These are phyloP conservation scores for Gibbula magus DNA, from an alignment of 2,888 invertebrate species.

Conservation along the genomic window DNA sequence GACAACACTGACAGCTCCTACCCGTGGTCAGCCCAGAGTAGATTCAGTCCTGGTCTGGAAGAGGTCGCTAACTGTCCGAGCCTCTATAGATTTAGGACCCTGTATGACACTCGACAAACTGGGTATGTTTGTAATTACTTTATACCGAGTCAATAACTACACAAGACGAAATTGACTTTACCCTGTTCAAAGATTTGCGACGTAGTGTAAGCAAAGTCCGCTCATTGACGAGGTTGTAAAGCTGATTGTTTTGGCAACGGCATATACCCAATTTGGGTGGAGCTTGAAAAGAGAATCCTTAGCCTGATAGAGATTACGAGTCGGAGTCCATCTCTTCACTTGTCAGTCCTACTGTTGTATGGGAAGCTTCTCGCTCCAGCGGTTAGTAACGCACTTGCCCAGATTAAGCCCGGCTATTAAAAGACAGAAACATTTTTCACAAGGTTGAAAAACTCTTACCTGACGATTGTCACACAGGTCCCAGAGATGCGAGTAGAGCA, in stretches of 20 bases:
- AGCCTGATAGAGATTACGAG: background rate
- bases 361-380: background rate
- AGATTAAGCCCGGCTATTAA: background rate
- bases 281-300: background rate
- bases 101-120: background rate
- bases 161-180: slow-evolving; percentile 18
- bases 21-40: too few species aligned
- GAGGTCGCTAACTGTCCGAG: background rate
- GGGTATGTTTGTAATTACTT: background rate
- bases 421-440: background rate
- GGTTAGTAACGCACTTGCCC: background rate
- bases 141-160: background rate
- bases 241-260: slow-evolving; percentile 18
- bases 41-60: background rate
- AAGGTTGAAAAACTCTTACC: background rate
- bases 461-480: background rate
- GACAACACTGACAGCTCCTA: too few species aligned
- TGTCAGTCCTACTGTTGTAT: background rate
- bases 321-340: background rate
- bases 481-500: background rate
- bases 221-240: slow-evolving; percentile 1
- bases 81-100: background rate
- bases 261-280: background rate
- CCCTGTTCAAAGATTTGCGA: slow-evolving; percentile 19
- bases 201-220: background rate